Base-by-base conservation (phyloP, 2,797 vertebrate genomes). In the Diglossa cyanea region DNA sequence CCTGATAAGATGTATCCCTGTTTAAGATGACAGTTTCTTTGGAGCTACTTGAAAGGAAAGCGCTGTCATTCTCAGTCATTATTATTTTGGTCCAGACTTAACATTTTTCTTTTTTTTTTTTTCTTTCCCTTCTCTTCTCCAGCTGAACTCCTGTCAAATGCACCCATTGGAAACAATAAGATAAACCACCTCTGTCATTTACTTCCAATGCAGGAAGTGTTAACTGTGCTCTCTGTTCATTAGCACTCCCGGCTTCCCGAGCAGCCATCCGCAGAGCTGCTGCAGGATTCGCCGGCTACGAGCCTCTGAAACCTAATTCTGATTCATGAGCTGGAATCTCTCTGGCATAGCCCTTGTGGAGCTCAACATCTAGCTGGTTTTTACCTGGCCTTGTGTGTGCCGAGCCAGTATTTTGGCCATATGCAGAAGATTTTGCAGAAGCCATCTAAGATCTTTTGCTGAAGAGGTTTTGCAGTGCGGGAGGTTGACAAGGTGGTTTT, bases 121-220 rank as follows among this genome's bases (percentile, higher is more conserved):
- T 60, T 73, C 48, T 78, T 91, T 81, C 79, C 73, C 60, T 85
- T 66, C 68, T 76, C 60, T 75, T 71, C 96, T 94, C 75, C 94
- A 75, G 62, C 84, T 97, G 94, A 96, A 95, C 94, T 96, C 73
- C 90, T 95, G 96, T 96, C 95, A 96, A 90, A 96, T 10, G 90
- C 94, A 94, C 91, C 93, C 94, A 95, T 94, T 96, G 95, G 88
- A 97, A 96, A 96, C 95, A 96, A 95, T 96, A 96, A 96, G 95
- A 94, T 94, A 95, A 96, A 97, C 96, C 95, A 96, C 95, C 96
- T 95, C 95, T 96, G 95, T 96, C 96, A 97, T 96, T 96, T 97
- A 94, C 79, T 94, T 93, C 85, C 93, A 93, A 25, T 57, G 89
- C 81, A 82, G 93, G 95, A 97, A 96, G 93, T 90, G 93, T 95